phyloP scores from a whole-genome alignment of 2,888 invertebrate genomes.

The Luffia ferchaultella region DNA sequence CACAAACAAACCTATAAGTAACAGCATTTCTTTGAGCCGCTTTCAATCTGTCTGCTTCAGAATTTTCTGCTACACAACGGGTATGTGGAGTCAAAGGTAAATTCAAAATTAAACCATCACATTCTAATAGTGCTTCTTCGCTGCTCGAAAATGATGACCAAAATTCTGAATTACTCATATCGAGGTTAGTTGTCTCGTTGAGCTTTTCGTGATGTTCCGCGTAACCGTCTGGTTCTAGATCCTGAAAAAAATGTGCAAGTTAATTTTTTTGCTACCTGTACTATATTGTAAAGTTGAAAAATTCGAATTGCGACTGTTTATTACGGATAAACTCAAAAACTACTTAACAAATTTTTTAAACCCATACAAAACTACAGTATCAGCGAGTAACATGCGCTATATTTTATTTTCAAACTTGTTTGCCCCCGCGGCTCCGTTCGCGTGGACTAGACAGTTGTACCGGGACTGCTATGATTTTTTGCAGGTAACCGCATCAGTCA shows the following conservation, averaged over 20 bases:
- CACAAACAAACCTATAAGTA: slow-evolving; percentile 71
- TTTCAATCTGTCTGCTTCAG: slow-evolving; percentile 44
- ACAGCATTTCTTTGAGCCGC: slow-evolving; percentile 69
- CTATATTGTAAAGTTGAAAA: too few species aligned
- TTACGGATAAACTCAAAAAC: too few species aligned
- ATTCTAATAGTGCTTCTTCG: slow-evolving; percentile 77
- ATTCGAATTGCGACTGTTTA: too few species aligned
- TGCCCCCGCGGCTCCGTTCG: too few species aligned
- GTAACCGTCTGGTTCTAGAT: slow-evolving; percentile 68
- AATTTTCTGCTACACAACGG: slow-evolving; percentile 47
- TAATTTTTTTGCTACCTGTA: too few species aligned
- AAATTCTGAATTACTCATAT: slow-evolving; percentile 80
- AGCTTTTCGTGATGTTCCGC: slow-evolving; percentile 70
- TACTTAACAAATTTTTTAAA: too few species aligned
- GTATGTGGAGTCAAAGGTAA: slow-evolving; percentile 73
- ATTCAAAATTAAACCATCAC: slow-evolving; percentile 76
- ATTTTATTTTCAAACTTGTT: too few species aligned
- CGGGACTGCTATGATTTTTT: too few species aligned
- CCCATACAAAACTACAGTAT: too few species aligned
- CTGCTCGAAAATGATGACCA: slow-evolving; percentile 85
- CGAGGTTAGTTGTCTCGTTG: slow-evolving; percentile 72
- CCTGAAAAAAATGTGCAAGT: slow-evolving; percentile 30
- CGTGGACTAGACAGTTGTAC: too few species aligned
- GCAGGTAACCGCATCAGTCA: too few species aligned
- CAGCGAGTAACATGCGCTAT: too few species aligned